Percentiles rank a stretch among this genome's conserved stretches.
These are phyloP conservation scores for Drosophila bipectinata DNA, from an alignment of 1,140 invertebrate genomes.

Conservation along the genomic window DNA sequence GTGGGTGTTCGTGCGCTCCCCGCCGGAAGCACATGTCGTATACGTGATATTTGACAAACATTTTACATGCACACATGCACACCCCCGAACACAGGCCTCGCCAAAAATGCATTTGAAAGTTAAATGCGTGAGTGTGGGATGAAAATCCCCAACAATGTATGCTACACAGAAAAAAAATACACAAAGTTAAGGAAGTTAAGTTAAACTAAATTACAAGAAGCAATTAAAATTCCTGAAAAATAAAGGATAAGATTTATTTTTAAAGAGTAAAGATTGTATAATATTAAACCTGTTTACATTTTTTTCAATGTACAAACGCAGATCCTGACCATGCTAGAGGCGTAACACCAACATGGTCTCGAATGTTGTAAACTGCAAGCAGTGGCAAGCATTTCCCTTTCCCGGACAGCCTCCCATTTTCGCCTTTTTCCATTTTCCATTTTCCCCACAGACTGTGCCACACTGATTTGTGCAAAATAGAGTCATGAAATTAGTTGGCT, in stretches of 20 bases:
- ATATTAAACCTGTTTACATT: no score
- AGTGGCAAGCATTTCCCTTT: slow-evolving; percentile 15
- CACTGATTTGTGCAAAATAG: slow-evolving; percentile 64
- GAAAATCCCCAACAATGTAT: neutral
- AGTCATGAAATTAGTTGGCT: slow-evolving; percentile 72
- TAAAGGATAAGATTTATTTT: neutral
- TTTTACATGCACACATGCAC: slow-evolving; percentile 42
- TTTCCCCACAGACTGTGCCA: slow-evolving; percentile 11
- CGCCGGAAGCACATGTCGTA: slow-evolving; percentile 68
- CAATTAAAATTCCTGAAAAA: no score
- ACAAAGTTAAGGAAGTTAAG: neutral
- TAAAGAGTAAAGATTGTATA: neutral
- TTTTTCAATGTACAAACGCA: slow-evolving; percentile 17
- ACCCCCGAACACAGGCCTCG: slow-evolving; percentile 6
- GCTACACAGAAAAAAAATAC: neutral
- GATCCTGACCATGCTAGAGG: slow-evolving; percentile 27
- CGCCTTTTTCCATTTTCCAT: neutral
- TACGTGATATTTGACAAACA: slow-evolving; percentile 78
- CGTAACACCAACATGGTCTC: slow-evolving; percentile 32
- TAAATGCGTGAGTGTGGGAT: slow-evolving; percentile 13
- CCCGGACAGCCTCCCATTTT: neutral
- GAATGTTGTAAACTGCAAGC: slow-evolving; percentile 63
- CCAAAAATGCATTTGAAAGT: slow-evolving; percentile 58
- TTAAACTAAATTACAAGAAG: neutral
- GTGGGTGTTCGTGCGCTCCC: slow-evolving; percentile 51